Evolutionary conservation across 1,140 invertebrate species (phyloP), one percentile per base, ranked within the genome.

Genomic region (Caenorhabditis latens): DNA sequence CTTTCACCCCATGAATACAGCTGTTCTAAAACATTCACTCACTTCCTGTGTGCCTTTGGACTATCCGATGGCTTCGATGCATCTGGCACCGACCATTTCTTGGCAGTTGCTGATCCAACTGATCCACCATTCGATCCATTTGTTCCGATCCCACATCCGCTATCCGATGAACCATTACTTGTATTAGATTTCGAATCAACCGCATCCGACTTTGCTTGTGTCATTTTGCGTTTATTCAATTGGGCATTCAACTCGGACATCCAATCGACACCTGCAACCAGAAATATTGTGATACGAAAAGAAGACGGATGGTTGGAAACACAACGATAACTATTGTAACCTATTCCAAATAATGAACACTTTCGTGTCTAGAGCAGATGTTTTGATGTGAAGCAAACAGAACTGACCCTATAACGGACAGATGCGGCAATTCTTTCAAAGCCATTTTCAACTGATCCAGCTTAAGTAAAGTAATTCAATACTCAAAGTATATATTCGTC

Each of bases 121-220:
- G 71, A 79, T 79, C 71, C 71, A 21, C 71, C 71, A 50, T 79
- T 79, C 0, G 71, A 79, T 50, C 71, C 71, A 24, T 40, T 46
- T 4, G 46, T 50, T 24, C 32, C 71, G 21, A 42, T 79, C 2
- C 71, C 71, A 79, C 71, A 79, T 48, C 71, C 71, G 46, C 71
- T 79, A 79, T 79, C 71, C 71, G 71, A 79, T 11, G 71, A 79
- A 24, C 71, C 71, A 79, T 79, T 79, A 9, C 46, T 53, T 13
- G 71, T 79, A 32, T 79, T 79, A 7, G 71, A 79, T 24, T 79
- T 79, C 2, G 71, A 79, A 50, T 79, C 71, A 79, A 79, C 71
- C 9, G 71, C 71, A 50, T 79, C 71, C 2, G 71, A 79, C 24
- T 79, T 79, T 9, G 71, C 71, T 24, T 79, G 71, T 24, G 71